Percentiles rank a stretch among this genome's conserved stretches.
phyloP scores from a whole-genome alignment of 2,113 vertebrate species.

The Pampusana beccarii region DNA sequence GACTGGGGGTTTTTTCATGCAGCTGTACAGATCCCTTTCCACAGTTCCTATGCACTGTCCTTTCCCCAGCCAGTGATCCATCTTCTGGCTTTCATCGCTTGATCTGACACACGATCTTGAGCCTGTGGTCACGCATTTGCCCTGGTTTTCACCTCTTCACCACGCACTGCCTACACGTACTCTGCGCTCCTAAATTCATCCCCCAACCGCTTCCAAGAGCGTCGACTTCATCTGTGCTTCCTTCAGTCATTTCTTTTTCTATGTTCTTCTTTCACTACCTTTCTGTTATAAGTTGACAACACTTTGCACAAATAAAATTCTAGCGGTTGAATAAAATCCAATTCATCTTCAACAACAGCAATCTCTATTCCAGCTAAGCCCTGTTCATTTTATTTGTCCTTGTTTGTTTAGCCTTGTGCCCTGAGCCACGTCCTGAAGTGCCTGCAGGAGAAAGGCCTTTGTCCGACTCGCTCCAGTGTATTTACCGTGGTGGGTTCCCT shows the following conservation, averaged over 20 bases:
- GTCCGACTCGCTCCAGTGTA: neutral
- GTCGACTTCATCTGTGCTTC: neutral
- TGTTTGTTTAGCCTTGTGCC: constrained; percentile 16
- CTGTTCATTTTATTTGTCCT: neutral
- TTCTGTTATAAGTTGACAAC: neutral
- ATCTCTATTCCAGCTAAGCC: neutral
- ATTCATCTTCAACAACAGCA: neutral
- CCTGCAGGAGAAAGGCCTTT: constrained; percentile 12
- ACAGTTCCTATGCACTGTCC: neutral
- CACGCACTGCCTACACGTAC: neutral
- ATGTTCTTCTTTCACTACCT: neutral
- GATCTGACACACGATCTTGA: neutral
- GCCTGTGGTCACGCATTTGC: neutral
- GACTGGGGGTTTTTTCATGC: neutral
- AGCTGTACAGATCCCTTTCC: neutral
- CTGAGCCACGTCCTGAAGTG: neutral
- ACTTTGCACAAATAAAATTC: neutral
- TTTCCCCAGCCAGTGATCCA: neutral
- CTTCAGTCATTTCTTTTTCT: neutral
- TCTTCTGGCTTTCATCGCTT: constrained; percentile 26
- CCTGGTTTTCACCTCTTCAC: constrained; percentile 10
- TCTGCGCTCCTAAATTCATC: neutral
- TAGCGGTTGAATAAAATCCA: neutral
- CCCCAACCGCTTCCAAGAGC: neutral
- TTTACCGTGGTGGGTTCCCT: neutral